Percentiles rank a stretch among this genome's conserved stretches.
phyloP scores from a whole-genome alignment of 2,113 vertebrate species.

The Petrocephalus microphthalmus region DNA sequence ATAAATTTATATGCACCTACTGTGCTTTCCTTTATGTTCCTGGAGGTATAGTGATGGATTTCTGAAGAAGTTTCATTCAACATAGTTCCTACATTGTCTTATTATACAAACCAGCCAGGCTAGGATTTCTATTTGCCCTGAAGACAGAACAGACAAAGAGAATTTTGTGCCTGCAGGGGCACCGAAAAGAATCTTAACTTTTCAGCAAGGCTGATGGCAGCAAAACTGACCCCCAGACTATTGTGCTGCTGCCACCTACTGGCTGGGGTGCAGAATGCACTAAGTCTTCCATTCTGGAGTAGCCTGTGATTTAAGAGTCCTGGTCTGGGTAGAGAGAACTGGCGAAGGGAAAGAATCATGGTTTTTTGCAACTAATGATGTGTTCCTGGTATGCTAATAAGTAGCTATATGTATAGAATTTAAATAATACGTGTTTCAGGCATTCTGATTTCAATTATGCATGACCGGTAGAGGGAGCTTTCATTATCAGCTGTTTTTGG shows the following conservation, averaged over 20 bases:
- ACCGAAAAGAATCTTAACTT: background rate
- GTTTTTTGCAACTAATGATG: background rate
- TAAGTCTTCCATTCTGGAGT: background rate
- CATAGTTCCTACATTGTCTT: background rate
- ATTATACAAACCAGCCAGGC: background rate
- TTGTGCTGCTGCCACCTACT: constrained; percentile 17
- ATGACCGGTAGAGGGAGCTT: background rate
- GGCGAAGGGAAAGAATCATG: background rate
- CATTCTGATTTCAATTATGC: background rate
- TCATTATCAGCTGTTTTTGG: background rate
- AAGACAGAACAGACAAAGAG: background rate
- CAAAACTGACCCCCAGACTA: background rate
- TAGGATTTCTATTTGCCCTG: background rate
- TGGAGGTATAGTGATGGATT: background rate
- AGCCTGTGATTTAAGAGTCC: background rate
- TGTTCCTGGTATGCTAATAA: background rate
- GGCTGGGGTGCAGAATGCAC: constrained; percentile 11
- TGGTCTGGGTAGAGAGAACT: background rate
- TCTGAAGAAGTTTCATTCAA: background rate
- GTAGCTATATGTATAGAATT: background rate
- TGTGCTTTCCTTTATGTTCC: background rate
- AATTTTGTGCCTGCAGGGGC: background rate
- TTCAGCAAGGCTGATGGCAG: background rate
- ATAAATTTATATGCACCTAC: background rate
- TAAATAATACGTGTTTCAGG: background rate